Percentiles rank a stretch among this genome's conserved stretches.
phyloP scores from a whole-genome alignment of 1,140 invertebrate genomes.

The Mactra quadrangularis region DNA sequence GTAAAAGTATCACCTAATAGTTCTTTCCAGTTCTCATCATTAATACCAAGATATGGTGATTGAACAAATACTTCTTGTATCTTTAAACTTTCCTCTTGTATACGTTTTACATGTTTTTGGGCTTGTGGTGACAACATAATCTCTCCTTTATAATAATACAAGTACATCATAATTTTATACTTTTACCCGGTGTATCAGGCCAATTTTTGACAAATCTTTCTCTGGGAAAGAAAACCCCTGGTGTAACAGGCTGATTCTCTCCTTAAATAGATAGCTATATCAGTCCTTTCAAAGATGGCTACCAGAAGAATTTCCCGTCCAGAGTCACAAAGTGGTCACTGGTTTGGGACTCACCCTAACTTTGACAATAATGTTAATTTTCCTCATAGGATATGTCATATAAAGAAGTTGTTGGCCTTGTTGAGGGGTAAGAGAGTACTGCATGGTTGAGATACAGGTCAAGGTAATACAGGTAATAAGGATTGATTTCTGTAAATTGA shows the following conservation, averaged over 20 bases:
- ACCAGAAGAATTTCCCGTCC: too few species aligned
- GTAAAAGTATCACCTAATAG: constrained; percentile 41
- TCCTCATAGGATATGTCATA: too few species aligned
- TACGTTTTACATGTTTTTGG: constrained; percentile 38
- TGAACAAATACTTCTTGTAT: constrained; percentile 39
- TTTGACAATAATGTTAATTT: too few species aligned
- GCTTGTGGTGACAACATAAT: constrained; percentile 19
- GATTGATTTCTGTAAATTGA: too few species aligned
- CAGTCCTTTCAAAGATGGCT: neutral
- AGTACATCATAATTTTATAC: neutral
- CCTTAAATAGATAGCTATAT: neutral
- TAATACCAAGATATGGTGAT: constrained; percentile 18
- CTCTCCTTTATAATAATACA: constrained; percentile 19
- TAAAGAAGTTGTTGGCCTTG: too few species aligned
- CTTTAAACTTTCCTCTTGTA: constrained; percentile 53
- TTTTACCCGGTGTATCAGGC: neutral
- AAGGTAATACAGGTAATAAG: too few species aligned
- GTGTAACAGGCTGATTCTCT: too few species aligned
- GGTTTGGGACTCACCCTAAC: too few species aligned
- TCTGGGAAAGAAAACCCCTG: neutral
- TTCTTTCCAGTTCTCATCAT: constrained; percentile 49
- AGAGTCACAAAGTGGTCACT: too few species aligned
- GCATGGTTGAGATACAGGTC: too few species aligned
- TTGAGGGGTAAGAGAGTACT: too few species aligned
- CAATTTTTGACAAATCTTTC: neutral